Base-by-base conservation (phyloP, 2,113 vertebrate species). In the Oryzias melastigma region DNA sequence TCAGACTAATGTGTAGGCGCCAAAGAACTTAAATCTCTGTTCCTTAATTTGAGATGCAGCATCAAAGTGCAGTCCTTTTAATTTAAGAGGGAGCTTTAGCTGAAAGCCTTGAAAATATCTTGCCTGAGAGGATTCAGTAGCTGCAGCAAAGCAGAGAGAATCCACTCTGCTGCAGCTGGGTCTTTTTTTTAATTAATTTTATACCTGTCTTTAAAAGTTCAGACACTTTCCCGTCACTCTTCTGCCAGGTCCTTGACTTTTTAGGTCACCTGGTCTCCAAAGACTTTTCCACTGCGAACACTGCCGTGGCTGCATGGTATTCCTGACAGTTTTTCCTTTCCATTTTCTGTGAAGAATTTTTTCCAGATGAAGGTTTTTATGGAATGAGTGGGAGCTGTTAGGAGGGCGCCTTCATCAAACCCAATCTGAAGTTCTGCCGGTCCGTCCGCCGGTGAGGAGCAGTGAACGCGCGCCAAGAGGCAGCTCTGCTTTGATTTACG, bases 341-440 rank as follows among this genome's bases (percentile, higher is more conserved):
- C 17, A 58, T 27, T 80, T 78, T 62, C 75, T 43, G 35, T 84
- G 78, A 82, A 83, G 65, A 74, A 62, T 80, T 81, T 88, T 91
- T 92, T 90, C 86, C 86, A 88, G 69, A 82, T 85, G 45, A 85
- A 86, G 14, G 47, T 71, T 84, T 88, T 85, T 75, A 83, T 83
- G 73, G 85, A 89, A 87, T 77, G 80, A 83, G 50, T 10, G 17
- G 62, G 60, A 71, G 72, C 57, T 24, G n/a, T 81, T 79, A 78
- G 51, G 62, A 75, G 45, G 17, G 12, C n/a, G 49, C 27, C 49
- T 71, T 70, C 19, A 73, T 63, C 62, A 75, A 71, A 71, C 77
- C 44, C 12, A 16, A 53, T 47, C 62, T 74, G 12, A 47, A 19
- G 20, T 56, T 62, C 58, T 66, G 40, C 12, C 68, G 64, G 64